phyloP scores from a whole-genome alignment of 2,113 vertebrate species.

The Crotalus viridis region DNA sequence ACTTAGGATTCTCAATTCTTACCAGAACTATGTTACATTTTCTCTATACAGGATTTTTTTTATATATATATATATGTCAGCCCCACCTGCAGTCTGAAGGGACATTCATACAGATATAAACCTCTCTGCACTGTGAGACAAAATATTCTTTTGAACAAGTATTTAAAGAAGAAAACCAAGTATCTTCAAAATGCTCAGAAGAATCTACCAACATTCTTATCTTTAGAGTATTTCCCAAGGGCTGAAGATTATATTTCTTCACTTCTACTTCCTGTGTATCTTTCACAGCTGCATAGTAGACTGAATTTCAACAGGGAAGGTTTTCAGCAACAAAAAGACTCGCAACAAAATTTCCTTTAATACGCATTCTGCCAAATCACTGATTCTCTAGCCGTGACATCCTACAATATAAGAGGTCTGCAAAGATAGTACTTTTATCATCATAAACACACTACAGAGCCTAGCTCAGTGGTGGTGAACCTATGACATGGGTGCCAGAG shows the following conservation, averaged over 20 bases:
- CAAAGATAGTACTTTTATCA: not conserved
- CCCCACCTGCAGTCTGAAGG: not conserved
- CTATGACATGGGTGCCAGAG: no score
- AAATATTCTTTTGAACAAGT: not conserved
- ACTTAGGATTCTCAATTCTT: not conserved
- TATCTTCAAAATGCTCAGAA: not conserved
- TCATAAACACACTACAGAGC: not conserved
- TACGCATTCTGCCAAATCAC: not conserved
- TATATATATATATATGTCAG: no score
- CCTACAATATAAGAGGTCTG: not conserved
- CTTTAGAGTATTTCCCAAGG: not conserved
- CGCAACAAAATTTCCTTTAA: not conserved
- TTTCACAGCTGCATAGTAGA: not conserved
- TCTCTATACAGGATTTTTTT: not conserved
- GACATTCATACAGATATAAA: not conserved
- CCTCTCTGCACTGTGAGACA: not conserved
- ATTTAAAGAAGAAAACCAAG: not conserved
- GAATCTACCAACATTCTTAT: not conserved
- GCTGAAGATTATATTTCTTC: not conserved
- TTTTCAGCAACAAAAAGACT: not conserved
- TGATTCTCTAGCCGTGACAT: not conserved
- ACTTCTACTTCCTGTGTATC: not conserved
- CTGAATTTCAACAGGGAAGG: not conserved
- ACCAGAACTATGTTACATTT: not conserved
- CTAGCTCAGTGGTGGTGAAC: no score